Evolutionary conservation across 2,888 invertebrate species (phyloP).

Genomic region (Callyntrura guangdongensis): DNA sequence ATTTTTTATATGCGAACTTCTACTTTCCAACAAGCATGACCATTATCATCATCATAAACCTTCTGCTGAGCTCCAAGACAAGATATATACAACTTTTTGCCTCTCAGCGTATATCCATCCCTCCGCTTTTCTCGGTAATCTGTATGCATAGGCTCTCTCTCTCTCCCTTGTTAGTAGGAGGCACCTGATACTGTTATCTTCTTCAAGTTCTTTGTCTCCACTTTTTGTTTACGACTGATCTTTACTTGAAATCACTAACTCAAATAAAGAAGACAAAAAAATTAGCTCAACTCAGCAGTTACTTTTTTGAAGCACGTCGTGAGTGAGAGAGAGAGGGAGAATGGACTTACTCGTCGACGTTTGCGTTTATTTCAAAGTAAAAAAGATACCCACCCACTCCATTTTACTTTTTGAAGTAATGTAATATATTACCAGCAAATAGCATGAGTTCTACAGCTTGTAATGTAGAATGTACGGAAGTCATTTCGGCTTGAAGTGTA

Average conservation of each 20-base stretch:
- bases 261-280: conserved; percentile 49
- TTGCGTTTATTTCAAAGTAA: background rate
- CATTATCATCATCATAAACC: conserved; percentile 46
- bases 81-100: conserved; percentile 5
- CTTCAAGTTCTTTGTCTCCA: conserved; percentile 7
- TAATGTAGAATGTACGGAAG: conserved; percentile 1
- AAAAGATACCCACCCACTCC: conserved; percentile 14
- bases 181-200: too few relatives aligned
- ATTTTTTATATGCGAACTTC: conserved; percentile 18
- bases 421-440: background rate
- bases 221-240: conserved; percentile 24
- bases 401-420: background rate
- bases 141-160: conserved; percentile 1
- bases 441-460: conserved; percentile 30
- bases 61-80: conserved; percentile 38
- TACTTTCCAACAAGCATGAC: conserved; percentile 39
- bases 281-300: conserved; percentile 12
- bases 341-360: conserved; percentile 17
- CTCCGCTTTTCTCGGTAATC: conserved; percentile 10
- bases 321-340: background rate
- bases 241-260: conserved; percentile 41
- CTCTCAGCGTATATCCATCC: conserved; percentile 44
- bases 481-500: conserved; percentile 18
- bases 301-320: background rate
- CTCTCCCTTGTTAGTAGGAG: background rate